Conservation (phyloP, 1,140 invertebrate genomes). For the Drosophila malerkotliana region DNA sequence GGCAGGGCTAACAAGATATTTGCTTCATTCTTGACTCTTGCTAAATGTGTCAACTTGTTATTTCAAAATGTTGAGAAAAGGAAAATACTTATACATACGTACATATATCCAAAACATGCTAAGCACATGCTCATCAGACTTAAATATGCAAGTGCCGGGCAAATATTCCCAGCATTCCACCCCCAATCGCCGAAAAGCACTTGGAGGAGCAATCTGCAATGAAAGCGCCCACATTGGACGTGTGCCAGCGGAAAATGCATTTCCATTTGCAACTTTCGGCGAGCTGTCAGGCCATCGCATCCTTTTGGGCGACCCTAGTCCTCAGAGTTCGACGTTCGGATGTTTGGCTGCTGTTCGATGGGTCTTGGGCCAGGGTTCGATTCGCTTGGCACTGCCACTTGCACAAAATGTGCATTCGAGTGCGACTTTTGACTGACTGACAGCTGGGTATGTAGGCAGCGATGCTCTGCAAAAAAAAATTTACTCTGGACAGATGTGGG, state of each 20-base stretch:
- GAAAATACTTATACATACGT: not conserved
- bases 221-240: slow-evolving; percentile 37
- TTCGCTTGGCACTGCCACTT: slow-evolving; percentile 42
- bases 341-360: slow-evolving; percentile 5
- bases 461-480: not conserved
- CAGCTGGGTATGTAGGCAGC: slow-evolving; percentile 12
- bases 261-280: slow-evolving; percentile 51
- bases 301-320: slow-evolving; percentile 16
- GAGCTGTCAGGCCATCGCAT: slow-evolving; percentile 39
- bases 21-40: not conserved
- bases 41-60: not conserved
- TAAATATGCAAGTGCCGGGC: slow-evolving; percentile 26
- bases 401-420: slow-evolving; percentile 69
- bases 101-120: slow-evolving; percentile 15
- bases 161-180: slow-evolving; percentile 26
- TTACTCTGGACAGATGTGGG: too few relatives aligned
- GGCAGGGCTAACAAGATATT: not conserved
- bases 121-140: slow-evolving; percentile 32
- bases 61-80: slow-evolving; percentile 16
- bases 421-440: slow-evolving; percentile 72
- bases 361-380: slow-evolving; percentile 45
- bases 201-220: slow-evolving; percentile 27
- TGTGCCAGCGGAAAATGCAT: slow-evolving; percentile 57
- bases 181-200: slow-evolving; percentile 16
- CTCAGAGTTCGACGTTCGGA: slow-evolving; percentile 5